A percentile compares a stretch with the other conserved stretches of the same genome.
These are phyloP conservation scores for Rhynchophorus ferrugineus DNA, from an alignment of 1,140 invertebrate species.

Conservation along the genomic window DNA sequence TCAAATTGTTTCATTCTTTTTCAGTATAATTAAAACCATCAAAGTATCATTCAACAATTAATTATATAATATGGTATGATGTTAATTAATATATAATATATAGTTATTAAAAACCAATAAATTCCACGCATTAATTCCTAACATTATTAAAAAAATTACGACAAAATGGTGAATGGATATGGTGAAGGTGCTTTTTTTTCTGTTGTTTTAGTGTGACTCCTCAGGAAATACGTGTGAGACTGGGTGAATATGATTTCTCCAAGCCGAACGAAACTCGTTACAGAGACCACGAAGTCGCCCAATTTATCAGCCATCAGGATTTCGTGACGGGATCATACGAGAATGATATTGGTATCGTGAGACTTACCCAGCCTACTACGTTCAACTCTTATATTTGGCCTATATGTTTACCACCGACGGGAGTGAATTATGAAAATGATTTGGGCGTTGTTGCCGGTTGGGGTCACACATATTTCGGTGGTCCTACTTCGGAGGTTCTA, in stretches of 20 bases:
- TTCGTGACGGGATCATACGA: slow-evolving; percentile 59
- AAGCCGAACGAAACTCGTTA: slow-evolving; percentile 53
- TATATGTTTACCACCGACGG: slow-evolving; percentile 68
- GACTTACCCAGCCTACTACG: slow-evolving; percentile 55
- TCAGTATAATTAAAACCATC: no score
- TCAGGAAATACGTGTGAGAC: slow-evolving; percentile 57
- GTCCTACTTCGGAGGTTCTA: slow-evolving; percentile 58
- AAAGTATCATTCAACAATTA: no score
- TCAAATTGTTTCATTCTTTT: no score
- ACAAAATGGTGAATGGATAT: no score
- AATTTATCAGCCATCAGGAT: slow-evolving; percentile 55
- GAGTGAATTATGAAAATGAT: slow-evolving; percentile 52
- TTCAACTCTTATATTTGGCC: slow-evolving; percentile 78
- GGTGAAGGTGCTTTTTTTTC: no score
- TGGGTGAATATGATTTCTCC: slow-evolving; percentile 75
- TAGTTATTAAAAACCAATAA: no score
- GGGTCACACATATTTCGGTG: slow-evolving; percentile 59
- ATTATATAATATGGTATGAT: no score
- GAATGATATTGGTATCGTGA: slow-evolving; percentile 76
- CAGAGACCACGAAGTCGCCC: slow-evolving; percentile 55
- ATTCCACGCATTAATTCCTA: no score
- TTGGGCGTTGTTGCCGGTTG: slow-evolving; percentile 67
- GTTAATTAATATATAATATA: no score
- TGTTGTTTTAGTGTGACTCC: slow-evolving; percentile 50
- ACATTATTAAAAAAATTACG: no score